A percentile compares a stretch with the other conserved stretches of the same genome.
Evolutionary conservation across 2,797 vertebrate species (phyloP).

Genomic region (Coregonus sp.): DNA sequence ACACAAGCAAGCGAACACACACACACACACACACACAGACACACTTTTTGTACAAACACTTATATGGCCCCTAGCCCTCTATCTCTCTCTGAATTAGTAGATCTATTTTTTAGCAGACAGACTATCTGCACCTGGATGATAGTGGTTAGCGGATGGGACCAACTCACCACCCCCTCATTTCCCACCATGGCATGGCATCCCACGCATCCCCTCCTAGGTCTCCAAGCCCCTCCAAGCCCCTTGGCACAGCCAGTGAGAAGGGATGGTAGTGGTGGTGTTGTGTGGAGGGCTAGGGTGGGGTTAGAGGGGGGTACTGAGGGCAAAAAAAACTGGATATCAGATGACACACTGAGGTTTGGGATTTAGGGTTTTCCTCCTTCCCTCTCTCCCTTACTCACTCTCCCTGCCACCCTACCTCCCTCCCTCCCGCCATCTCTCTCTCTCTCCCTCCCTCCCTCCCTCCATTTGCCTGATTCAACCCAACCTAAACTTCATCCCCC

Average conservation of each 20-base stretch:
- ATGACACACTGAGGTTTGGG: slow-evolving; percentile 30
- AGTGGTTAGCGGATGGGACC: not conserved
- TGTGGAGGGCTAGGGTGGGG: too few species aligned
- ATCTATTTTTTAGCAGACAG: not conserved
- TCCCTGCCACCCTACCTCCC: slow-evolving; percentile 4
- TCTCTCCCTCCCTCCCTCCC: too few species aligned
- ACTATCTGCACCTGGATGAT: not conserved
- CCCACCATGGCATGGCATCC: not conserved
- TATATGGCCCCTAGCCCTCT: not conserved
- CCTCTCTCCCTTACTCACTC: not conserved
- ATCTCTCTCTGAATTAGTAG: not conserved
- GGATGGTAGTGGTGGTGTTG: not conserved
- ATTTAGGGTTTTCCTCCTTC: slow-evolving; percentile 29
- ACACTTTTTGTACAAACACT: not conserved
- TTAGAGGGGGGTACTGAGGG: too few species aligned
- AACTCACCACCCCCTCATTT: not conserved
- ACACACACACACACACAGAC: not conserved
- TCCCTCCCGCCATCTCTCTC: not conserved
- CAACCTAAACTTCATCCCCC: not conserved
- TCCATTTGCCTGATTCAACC: not conserved
- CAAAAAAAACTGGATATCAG: slow-evolving; percentile 19
- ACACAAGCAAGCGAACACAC: slow-evolving; percentile 2
- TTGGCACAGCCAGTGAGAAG: not conserved
- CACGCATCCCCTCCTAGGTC: not conserved
- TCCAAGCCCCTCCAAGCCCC: not conserved